Evolutionary conservation across 2,113 vertebrate genomes (phyloP), one percentile per base, ranked within the genome.

Genomic region (Nothocercus nigrocapillus): DNA sequence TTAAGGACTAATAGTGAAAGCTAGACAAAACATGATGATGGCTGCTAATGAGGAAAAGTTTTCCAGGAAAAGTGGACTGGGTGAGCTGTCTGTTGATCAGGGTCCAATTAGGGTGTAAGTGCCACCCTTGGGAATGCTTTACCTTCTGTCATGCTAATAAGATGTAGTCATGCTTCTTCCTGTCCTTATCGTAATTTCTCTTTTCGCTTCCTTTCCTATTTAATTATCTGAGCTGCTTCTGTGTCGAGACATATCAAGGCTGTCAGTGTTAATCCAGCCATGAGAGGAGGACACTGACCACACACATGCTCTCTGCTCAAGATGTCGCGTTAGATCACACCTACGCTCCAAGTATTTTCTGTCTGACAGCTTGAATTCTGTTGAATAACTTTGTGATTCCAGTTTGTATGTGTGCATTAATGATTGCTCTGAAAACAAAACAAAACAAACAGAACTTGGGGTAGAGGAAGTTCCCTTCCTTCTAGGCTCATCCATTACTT

Each of bases 1-100:
- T 68, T 75, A 83, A 93, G 42, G 94, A 34, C 61, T 56, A 28
- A 25, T 58, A 84, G 89, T 49, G 68, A 86, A 74, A 94, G 64
- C 34, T 84, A 92, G 94, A 86, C 80, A 93, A 89, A 95, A 47
- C 83, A 62, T 89, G 89, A 92, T 94, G 95, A 68, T 86, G 42
- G 0, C 73, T 72, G 75, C 70, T 97, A 85, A 96, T 72, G 90
- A 91, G 85, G 61, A 82, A 93, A 95, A 81, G 40, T 53, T 34
- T 70, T 94, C 13, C 82, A 94, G 90, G 69, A 93, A 87, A 25
- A 95, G 70, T 74, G 86, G 56, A 9, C 16, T 73, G 58, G 83
- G 62, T 87, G 88, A 90, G 73, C 86, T 84, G 90, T 93, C 73
- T 90, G 90, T 79, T 84, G 88, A 94, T 89, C 69, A 58, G 90